Base-by-base conservation (phyloP, 2,797 vertebrate species). In the Syndactyla subalaris region DNA sequence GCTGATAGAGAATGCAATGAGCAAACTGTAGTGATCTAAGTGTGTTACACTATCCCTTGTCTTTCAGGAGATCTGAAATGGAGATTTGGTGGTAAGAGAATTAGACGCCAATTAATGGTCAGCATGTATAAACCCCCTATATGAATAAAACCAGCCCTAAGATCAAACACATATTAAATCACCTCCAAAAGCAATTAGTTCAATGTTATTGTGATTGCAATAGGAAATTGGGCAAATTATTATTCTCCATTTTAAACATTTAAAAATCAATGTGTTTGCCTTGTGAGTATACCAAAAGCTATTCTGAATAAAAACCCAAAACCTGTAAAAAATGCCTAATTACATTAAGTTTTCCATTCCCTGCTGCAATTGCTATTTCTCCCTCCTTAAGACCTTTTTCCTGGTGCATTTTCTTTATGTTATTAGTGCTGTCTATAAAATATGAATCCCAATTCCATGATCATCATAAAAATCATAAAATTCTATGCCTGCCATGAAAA, bases 391-490 rank as follows among this genome's bases (percentile, higher is more conserved):
- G 81, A 84, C 83, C 43, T 94, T 95, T 95, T 91, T 85, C 91
- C 87, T 26, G 80, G 73, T 96, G 95, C 84, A 74, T 97, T 97
- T 97, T 97, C 95, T 97, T 96, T 93, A 93, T 88, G 65, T 96
- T 97, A 97, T 97, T 97, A 97, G 92, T 92, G 46, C 88, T 94
- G 54, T 95, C 97, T 96, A 97, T 98, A 97, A 98, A 98, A 98
- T 97, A 98, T 95, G 97, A 98, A 98, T 97, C 97, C 94, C 93
- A 98, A 97, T 97, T 98, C 97, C 97, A 96, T 97, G 97, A 97
- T 97, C 32, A 6, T 96, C 97, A 98, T 98, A 98, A 98, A 98
- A 98, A 97, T 97, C 95, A 96, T 98, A 98, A 98, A 98, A 97
- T 97, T 98, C 98, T 97, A 97, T 94, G 97, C 96, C 96, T 96